phyloP scores from a whole-genome alignment of 2,888 invertebrate species.

The Hofmannophila pseudospretella region DNA sequence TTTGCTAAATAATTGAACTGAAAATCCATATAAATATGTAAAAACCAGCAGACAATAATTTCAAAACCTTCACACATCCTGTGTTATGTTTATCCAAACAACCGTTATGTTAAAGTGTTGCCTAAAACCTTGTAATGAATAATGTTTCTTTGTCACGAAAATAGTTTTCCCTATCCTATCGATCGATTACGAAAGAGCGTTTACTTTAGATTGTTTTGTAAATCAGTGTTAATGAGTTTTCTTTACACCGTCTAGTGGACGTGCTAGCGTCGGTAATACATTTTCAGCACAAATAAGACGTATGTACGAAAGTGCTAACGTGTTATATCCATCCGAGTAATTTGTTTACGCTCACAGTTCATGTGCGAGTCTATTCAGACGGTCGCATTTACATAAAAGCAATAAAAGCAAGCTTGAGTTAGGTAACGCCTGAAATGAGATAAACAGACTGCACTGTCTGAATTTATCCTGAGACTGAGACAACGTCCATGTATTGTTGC shows the following conservation, averaged over 20 bases:
- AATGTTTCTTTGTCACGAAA: slow-evolving; percentile 66
- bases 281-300: slow-evolving; percentile 8
- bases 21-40: slow-evolving; percentile 38
- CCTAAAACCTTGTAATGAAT: slow-evolving; percentile 28
- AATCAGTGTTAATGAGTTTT: slow-evolving; percentile 19
- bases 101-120: slow-evolving; percentile 16
- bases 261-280: slow-evolving; percentile 21
- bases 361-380: slow-evolving; percentile 22
- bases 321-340: slow-evolving; percentile 34
- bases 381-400: slow-evolving; percentile 32
- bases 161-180: slow-evolving; percentile 65
- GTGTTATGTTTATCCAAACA: slow-evolving; percentile 27
- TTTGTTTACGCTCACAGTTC: slow-evolving; percentile 45
- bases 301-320: slow-evolving; percentile 26
- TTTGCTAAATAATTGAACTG: slow-evolving; percentile 52
- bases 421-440: slow-evolving; percentile 34
- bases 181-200: slow-evolving; percentile 75
- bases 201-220: slow-evolving; percentile 40
- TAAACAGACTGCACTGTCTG: slow-evolving; percentile 34
- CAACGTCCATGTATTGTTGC: slow-evolving; percentile 77
- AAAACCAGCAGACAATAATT: slow-evolving; percentile 28
- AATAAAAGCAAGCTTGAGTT: slow-evolving; percentile 27
- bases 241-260: slow-evolving; percentile 19
- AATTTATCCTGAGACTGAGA: slow-evolving; percentile 41
- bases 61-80: slow-evolving; percentile 24